Evolutionary conservation across 2,797 vertebrate genomes (phyloP).

Genomic region (Mormyrus proboscirostris): DNA sequence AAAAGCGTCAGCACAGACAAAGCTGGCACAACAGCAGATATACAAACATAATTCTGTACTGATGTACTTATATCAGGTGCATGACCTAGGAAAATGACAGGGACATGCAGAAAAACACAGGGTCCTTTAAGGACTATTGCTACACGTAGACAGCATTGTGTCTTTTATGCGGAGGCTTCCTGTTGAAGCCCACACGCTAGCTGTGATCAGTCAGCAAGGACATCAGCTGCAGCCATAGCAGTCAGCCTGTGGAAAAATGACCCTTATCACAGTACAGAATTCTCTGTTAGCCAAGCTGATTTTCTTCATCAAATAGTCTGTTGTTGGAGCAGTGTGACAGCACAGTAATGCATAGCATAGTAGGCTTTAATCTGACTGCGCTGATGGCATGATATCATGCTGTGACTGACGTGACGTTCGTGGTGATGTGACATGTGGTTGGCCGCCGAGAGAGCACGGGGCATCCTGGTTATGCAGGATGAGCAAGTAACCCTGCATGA

Average conservation of each 20-base stretch:
- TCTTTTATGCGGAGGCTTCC: background rate
- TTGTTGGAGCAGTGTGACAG: background rate
- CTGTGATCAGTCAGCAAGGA: background rate
- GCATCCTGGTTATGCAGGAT: background rate
- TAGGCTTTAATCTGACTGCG: background rate
- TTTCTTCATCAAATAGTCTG: background rate
- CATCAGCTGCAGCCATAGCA: background rate
- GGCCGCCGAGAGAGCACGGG: background rate
- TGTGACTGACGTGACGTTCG: background rate
- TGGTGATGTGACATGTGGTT: background rate
- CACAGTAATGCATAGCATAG: background rate
- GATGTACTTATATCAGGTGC: background rate
- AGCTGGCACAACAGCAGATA: background rate
- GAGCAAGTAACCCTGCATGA: background rate
- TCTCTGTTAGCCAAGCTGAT: background rate
- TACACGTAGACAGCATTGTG: background rate
- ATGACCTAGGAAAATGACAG: background rate
- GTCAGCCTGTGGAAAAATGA: background rate
- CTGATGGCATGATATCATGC: background rate
- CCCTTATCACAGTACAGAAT: background rate
- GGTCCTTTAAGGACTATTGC: background rate
- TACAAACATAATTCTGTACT: background rate
- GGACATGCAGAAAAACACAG: background rate
- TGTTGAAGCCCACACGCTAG: background rate
- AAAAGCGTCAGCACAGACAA: background rate